These are phyloP conservation scores for Homarus gammarus DNA, from an alignment of 2,888 invertebrate species.

Conservation along the genomic window DNA sequence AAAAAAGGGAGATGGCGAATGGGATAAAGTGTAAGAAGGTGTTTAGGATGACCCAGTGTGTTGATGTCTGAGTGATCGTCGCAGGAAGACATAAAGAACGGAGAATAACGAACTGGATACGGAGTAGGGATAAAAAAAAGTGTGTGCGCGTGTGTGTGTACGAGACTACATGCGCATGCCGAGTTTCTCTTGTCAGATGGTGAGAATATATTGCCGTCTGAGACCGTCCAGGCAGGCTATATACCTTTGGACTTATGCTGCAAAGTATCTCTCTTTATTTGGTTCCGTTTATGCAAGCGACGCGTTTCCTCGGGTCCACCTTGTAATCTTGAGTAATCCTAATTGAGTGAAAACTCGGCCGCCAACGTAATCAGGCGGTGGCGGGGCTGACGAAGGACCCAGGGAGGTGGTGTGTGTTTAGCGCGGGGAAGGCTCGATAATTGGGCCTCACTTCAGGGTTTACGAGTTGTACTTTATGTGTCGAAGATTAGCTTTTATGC, in stretches of 20 bases:
- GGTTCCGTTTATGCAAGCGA: conserved; percentile 42
- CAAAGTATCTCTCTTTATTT: conserved; percentile 11
- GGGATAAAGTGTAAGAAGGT: no score
- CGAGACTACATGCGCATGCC: neutral
- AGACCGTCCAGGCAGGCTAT: neutral
- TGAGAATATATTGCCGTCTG: conserved; percentile 5
- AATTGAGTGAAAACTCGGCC: conserved; percentile 34
- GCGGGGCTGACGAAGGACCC: neutral
- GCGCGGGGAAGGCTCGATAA: conserved; percentile 27
- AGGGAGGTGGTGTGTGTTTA: conserved; percentile 38
- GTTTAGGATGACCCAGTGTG: no score
- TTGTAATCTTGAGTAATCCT: conserved; percentile 29
- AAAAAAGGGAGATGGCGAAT: no score
- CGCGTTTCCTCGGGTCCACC: conserved; percentile 16
- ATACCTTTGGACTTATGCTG: conserved; percentile 4
- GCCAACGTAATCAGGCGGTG: neutral
- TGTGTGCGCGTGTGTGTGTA: no score
- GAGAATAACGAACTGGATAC: no score
- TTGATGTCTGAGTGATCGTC: no score
- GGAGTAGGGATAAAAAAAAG: no score
- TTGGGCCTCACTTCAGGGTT: conserved; percentile 37
- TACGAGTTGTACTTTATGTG: conserved; percentile 62
- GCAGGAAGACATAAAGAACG: no score
- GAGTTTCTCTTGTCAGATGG: conserved; percentile 23
- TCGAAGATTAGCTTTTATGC: conserved; percentile 65